phyloP scores from a whole-genome alignment of 2,113 vertebrate genomes.

The Petrocephalus microphthalmus region DNA sequence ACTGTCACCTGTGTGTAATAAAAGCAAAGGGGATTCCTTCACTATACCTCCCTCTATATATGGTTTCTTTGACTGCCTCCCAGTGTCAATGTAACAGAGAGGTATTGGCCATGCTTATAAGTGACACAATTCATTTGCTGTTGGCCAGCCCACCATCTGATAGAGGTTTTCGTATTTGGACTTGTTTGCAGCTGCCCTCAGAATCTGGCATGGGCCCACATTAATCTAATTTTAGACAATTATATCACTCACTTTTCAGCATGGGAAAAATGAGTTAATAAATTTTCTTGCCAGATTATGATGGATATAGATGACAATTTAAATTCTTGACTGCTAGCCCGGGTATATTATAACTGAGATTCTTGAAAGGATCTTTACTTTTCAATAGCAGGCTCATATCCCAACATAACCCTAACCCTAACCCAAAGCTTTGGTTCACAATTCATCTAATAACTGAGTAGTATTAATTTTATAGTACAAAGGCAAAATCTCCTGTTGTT shows the following conservation, averaged over 20 bases:
- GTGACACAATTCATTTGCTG: background rate
- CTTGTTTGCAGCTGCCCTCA: background rate
- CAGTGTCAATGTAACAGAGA: background rate
- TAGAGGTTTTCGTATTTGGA: background rate
- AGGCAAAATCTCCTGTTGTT: background rate
- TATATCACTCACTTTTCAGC: background rate
- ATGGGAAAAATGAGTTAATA: background rate
- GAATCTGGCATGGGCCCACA: constrained; percentile 14
- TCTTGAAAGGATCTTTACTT: background rate
- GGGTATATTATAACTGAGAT: background rate
- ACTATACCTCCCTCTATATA: background rate
- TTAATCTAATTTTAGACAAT: background rate
- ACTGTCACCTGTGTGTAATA: background rate
- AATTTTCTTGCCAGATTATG: background rate
- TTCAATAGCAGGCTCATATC: background rate
- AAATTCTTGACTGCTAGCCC: background rate
- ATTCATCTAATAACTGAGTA: background rate
- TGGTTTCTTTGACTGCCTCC: background rate
- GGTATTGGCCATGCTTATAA: background rate
- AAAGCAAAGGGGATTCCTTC: background rate
- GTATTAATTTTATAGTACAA: background rate
- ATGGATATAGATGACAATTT: background rate
- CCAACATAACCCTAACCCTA: background rate
- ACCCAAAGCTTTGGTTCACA: background rate
- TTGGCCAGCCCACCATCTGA: background rate